These are phyloP conservation scores for Sogatella furcifera DNA, from an alignment of 1,140 invertebrate species.

Conservation along the genomic window DNA sequence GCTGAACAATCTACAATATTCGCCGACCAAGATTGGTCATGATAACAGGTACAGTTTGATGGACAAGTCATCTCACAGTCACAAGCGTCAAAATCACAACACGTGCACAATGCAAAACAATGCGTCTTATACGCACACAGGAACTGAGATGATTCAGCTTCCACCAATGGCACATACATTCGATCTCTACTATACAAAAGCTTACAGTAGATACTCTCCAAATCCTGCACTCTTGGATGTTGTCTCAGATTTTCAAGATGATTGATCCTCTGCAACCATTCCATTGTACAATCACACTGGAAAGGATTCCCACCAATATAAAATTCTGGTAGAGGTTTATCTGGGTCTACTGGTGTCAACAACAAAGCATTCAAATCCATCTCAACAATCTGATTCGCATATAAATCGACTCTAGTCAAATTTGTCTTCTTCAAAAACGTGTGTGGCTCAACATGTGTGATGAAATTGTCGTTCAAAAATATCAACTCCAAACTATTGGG, in stretches of 20 bases:
- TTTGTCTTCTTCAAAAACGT: constrained; percentile 76
- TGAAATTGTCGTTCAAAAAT: constrained; percentile 74
- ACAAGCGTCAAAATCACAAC: constrained; percentile 90
- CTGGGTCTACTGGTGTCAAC: constrained; percentile 54
- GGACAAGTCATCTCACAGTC: constrained; percentile 94
- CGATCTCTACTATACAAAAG: constrained; percentile 73
- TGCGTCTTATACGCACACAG: constrained; percentile 86
- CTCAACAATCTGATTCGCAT: constrained; percentile 70
- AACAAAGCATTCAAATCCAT: constrained; percentile 70
- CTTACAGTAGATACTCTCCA: constrained; percentile 83
- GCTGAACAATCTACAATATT: constrained; percentile 87
- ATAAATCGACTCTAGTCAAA: constrained; percentile 70
- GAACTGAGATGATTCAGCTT: constrained; percentile 78
- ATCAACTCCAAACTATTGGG: constrained; percentile 67
- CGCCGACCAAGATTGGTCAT: constrained; percentile 85
- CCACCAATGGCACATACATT: constrained; percentile 68
- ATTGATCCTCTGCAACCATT: constrained; percentile 79
- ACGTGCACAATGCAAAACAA: constrained; percentile 85
- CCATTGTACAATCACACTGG: constrained; percentile 77
- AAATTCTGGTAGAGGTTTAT: constrained; percentile 64
- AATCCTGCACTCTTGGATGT: constrained; percentile 80
- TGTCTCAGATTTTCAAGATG: constrained; percentile 51
- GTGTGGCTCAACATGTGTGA: constrained; percentile 63
- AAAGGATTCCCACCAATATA: constrained; percentile 81
- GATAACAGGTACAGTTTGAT: constrained; percentile 85